Base-by-base conservation (phyloP, 1,140 invertebrate genomes). In the Drosophila mauritiana region DNA sequence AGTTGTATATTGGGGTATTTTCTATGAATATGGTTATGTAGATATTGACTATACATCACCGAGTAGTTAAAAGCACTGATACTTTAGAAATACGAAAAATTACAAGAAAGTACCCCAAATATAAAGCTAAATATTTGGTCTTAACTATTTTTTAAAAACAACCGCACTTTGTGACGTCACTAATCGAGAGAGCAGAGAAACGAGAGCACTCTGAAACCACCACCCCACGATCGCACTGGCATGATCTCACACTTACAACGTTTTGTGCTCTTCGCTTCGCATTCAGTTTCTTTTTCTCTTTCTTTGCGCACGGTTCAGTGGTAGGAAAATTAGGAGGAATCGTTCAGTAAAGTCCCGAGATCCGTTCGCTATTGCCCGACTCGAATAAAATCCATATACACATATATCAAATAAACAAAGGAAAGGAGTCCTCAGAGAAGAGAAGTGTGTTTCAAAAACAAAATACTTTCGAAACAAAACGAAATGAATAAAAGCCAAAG, bases 261-360 rank as follows among this genome's bases (percentile, higher is more conserved):
- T 69, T 68, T 84, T 73, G 48, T 73, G 58, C 39, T 74, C 37
- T 85, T 34, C 78, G 78, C 59, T 78, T 86, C 70, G 81, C 82
- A 64, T 82, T 85, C 73, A 85, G 83, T 86, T 85, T 88, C 82
- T 83, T 85, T 88, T 86, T 82, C 78, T 88, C 82, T 70, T 74
- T 82, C 78, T 75, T 78, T 72, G 82, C 83, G 82, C 77, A 68
- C 82, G 82, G 82, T 86, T 88, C 83, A 81, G 64, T 80, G 61
- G 48, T 86, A 84, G 80, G 64, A 84, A 55, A 49, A 48, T 34
- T 83, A 80, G 78, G 69, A 74, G 83, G 62, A 81, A 86, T 85
- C 81, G 81, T 84, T 34, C 57, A 84, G 78, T 67, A 70, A 55
- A 83, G 72, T 65, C 68, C 65, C 82, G 83, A 81, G 74, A 84